Conservation (phyloP, 2,113 vertebrate species). For the Cettia cetti region DNA sequence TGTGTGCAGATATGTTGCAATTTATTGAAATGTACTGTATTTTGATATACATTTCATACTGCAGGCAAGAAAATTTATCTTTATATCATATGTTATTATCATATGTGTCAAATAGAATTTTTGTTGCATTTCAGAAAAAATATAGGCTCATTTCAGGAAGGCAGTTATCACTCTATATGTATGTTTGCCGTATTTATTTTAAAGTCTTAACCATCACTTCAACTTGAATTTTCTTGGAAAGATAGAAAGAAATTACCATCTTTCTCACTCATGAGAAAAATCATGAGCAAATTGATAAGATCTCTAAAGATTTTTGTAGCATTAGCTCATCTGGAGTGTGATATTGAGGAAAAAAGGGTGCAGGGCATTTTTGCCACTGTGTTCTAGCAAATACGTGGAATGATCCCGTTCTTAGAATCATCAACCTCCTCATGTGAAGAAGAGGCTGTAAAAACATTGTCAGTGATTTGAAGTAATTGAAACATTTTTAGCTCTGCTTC, state of each 20-base stretch:
- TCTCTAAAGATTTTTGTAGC: background rate
- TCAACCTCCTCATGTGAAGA: background rate
- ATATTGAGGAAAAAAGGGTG: accelerated
- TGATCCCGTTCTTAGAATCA: background rate
- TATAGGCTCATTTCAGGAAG: background rate
- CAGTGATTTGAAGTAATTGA: background rate
- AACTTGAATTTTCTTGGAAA: background rate
- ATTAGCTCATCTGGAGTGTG: background rate
- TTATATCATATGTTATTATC: background rate
- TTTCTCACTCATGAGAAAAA: background rate
- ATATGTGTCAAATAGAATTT: background rate
- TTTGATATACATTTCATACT: background rate
- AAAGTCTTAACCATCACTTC: background rate
- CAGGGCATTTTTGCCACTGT: background rate
- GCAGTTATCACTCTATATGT: background rate
- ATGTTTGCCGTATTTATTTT: background rate
- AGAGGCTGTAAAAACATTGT: background rate
- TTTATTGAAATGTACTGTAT: background rate
- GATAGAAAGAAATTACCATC: background rate
- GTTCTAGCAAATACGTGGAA: background rate
- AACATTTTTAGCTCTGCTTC: background rate
- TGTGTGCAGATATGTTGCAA: background rate
- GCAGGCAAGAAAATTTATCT: background rate
- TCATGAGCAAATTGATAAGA: background rate
- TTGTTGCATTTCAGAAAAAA: background rate